Conservation (phyloP, 2,797 vertebrate genomes). For the Paguma larvata region DNA sequence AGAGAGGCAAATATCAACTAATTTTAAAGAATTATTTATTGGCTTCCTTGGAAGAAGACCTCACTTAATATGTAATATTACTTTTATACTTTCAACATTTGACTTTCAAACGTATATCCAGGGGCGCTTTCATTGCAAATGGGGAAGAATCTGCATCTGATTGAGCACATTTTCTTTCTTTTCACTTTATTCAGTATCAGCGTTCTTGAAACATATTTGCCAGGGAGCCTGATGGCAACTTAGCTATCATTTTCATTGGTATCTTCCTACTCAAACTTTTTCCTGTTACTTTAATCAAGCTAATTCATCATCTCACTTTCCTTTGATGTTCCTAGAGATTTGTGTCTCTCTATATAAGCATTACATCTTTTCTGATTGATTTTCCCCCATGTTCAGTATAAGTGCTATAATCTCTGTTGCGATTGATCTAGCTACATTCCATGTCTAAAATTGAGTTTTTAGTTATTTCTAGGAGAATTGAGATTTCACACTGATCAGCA, state of each 20-base stretch:
- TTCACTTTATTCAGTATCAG: background rate
- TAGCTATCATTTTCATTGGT: slow-evolving; percentile 28
- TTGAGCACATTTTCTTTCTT: background rate
- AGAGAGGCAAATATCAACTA: background rate
- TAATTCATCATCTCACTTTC: slow-evolving; percentile 64
- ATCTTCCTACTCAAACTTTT: slow-evolving; percentile 49
- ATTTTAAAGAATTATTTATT: background rate
- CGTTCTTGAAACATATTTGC: background rate
- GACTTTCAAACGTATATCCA: background rate
- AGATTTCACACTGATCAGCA: slow-evolving; percentile 68
- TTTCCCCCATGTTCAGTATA: background rate
- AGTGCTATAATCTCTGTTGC: slow-evolving; percentile 23
- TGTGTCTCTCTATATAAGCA: slow-evolving; percentile 11
- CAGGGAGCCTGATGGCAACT: background rate
- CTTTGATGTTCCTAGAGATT: slow-evolving; percentile 57
- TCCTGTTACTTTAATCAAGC: slow-evolving; percentile 64
- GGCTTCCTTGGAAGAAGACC: background rate
- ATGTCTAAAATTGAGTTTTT: slow-evolving; percentile 67
- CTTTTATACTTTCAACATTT: background rate
- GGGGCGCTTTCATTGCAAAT: background rate
- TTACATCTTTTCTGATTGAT: slow-evolving; percentile 56
- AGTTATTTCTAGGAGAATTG: slow-evolving; percentile 68
- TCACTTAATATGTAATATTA: background rate
- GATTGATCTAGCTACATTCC: slow-evolving; percentile 72
- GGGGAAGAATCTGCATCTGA: background rate